Evolutionary conservation across 2,888 invertebrate genomes (phyloP).

Genomic region (Machimus atricapillus): DNA sequence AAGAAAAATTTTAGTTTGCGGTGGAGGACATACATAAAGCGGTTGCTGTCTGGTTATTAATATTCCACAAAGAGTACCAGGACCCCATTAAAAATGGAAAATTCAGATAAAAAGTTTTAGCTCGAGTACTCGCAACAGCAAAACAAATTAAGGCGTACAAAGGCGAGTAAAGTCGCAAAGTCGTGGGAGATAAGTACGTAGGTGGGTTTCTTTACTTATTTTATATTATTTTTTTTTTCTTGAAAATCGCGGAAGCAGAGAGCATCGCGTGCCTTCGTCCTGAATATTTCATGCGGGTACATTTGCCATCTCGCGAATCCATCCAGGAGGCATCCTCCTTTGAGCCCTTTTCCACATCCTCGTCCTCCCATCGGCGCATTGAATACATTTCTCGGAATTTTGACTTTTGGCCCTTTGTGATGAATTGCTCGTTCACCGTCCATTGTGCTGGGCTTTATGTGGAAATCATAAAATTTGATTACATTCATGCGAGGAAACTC

Average conservation of each 20-base stretch:
- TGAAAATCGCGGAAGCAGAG: not conserved
- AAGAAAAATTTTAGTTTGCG: not conserved
- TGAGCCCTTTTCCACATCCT: not conserved
- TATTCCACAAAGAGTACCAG: not conserved
- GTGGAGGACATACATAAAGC: not conserved
- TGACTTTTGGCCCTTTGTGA: not conserved
- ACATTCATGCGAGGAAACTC: not conserved
- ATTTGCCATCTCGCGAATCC: not conserved
- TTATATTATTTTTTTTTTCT: not conserved
- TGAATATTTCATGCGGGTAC: not conserved
- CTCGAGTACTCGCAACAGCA: not conserved
- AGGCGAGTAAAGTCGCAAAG: not conserved
- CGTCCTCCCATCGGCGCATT: not conserved
- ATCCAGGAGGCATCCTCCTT: not conserved
- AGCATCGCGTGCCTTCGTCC: not conserved
- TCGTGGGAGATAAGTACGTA: not conserved
- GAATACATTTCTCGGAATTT: not conserved
- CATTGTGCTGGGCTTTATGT: not conserved
- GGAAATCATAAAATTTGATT: slow-evolving; percentile 21
- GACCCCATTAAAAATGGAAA: not conserved
- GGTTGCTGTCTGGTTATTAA: not conserved
- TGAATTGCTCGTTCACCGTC: not conserved
- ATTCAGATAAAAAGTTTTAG: not conserved
- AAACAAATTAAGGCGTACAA: not conserved
- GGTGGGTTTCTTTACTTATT: not conserved